Percentiles rank a stretch among this genome's conserved stretches.
phyloP scores from a whole-genome alignment of 2,888 invertebrate genomes.

The Nasonia oneida region DNA sequence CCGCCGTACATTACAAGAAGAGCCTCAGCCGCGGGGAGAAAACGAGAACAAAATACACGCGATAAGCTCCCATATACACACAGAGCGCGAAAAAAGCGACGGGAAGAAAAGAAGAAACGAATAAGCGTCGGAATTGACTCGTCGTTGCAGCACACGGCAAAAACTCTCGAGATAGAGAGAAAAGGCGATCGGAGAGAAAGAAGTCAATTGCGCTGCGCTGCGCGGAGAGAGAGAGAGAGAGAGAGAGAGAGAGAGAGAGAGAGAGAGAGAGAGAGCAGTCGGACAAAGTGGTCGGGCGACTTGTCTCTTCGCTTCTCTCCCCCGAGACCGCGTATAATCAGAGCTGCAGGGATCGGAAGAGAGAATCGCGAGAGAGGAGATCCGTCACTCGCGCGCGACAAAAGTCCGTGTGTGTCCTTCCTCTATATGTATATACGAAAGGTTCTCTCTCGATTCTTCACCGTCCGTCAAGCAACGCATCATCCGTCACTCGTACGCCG shows the following conservation, averaged over 20 bases:
- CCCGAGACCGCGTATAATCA: background rate
- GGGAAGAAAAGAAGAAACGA: background rate
- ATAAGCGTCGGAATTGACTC: conserved; percentile 53
- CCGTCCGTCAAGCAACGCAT: conserved; percentile 29
- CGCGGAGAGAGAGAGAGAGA: too few relatives aligned
- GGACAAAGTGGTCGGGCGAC: conserved; percentile 77
- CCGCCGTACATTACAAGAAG: background rate
- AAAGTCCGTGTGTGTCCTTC: conserved; percentile 31
- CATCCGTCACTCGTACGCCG: conserved; percentile 33
- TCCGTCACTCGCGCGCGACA: conserved; percentile 53
- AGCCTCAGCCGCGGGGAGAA: background rate
- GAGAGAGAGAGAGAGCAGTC: background rate
- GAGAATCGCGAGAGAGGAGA: conserved; percentile 21
- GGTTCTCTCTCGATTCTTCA: conserved; percentile 14
- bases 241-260: too few relatives aligned
- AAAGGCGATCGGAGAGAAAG: conserved; percentile 53
- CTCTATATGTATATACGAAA: conserved; percentile 23
- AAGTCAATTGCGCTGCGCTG: conserved; percentile 49
- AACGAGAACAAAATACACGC: background rate
- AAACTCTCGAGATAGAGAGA: conserved; percentile 1
- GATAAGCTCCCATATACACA: background rate
- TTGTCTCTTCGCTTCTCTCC: conserved; percentile 67
- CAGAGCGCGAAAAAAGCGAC: background rate
- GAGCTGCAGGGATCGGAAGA: background rate
- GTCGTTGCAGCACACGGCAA: conserved; percentile 21